These are phyloP conservation scores for Synanthedon andrenaeformis DNA, from an alignment of 2,888 invertebrate species.

Conservation along the genomic window DNA sequence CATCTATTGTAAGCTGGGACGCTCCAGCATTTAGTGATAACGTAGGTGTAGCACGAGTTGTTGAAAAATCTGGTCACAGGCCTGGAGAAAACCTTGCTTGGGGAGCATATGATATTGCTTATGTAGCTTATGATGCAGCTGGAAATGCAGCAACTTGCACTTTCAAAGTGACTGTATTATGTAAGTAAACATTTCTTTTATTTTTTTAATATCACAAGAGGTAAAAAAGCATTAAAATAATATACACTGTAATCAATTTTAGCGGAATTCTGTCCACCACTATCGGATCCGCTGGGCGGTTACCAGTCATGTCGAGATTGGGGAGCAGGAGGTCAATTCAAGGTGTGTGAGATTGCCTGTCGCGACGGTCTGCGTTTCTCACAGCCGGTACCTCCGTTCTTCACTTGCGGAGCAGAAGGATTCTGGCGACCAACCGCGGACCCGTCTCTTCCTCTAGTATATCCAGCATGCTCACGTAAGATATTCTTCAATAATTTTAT, in stretches of 20 bases:
- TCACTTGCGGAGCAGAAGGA: conserved; percentile 98
- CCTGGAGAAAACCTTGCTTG: conserved; percentile 90
- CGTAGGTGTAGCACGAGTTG: conserved; percentile 81
- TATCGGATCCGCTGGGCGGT: conserved; percentile 92
- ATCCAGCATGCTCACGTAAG: conserved; percentile 92
- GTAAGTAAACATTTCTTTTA: conserved; percentile 65
- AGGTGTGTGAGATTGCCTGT: conserved; percentile 93
- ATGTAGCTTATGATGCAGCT: conserved; percentile 92
- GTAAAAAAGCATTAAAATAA: neutral
- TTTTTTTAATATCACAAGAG: neutral
- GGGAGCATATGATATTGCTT: conserved; percentile 93
- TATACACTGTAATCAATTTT: conserved; percentile 17
- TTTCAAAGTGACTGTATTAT: conserved; percentile 90
- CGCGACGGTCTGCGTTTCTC: conserved; percentile 90
- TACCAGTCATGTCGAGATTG: conserved; percentile 93
- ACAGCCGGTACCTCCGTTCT: conserved; percentile 94
- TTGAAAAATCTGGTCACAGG: conserved; percentile 87
- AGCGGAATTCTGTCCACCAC: conserved; percentile 93
- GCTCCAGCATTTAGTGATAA: conserved; percentile 93
- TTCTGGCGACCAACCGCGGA: conserved; percentile 93
- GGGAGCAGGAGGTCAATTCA: conserved; percentile 96
- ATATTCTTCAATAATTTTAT: conserved; percentile 6
- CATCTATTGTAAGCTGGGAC: conserved; percentile 91
- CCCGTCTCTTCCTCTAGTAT: conserved; percentile 83
- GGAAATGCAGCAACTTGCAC: conserved; percentile 92